These are phyloP conservation scores for Manduca sexta DNA, from an alignment of 1,140 invertebrate species.

Conservation along the genomic window DNA sequence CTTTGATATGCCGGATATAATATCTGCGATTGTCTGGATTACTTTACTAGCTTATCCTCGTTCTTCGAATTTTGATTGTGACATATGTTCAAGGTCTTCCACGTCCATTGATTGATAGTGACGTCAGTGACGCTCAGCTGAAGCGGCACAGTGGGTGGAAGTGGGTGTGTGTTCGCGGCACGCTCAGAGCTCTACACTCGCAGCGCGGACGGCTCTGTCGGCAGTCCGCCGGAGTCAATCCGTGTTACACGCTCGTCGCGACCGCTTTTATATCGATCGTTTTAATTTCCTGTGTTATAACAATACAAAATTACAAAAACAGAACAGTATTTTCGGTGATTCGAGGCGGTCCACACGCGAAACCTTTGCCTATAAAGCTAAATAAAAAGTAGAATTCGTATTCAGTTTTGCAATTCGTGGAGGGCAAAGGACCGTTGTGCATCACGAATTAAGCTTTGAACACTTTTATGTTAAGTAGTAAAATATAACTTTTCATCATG, in stretches of 20 bases:
- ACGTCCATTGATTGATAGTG: conserved; percentile 26
- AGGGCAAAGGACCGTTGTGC: conserved; percentile 1
- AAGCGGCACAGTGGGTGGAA: too few species aligned
- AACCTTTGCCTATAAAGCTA: conserved; percentile 4
- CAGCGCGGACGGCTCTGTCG: background rate
- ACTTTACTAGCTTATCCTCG: conserved; percentile 5
- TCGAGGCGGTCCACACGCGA: background rate
- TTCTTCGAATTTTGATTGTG: conserved; percentile 4
- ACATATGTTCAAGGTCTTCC: conserved; percentile 23
- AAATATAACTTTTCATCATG: conserved; percentile 21
- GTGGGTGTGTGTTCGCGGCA: conserved; percentile 14
- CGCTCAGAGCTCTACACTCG: conserved; percentile 4
- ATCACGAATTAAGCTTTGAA: conserved; percentile 9
- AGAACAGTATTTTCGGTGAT: conserved; percentile 16
- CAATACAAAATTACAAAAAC: conserved; percentile 9
- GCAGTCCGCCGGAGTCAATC: conserved; percentile 22
- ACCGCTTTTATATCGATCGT: conserved; percentile 35
- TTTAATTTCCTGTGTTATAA: conserved; percentile 40
- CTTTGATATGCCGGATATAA: too few species aligned
- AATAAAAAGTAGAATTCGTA: background rate
- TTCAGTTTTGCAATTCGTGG: conserved; percentile 8
- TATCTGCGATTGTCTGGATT: too few species aligned
- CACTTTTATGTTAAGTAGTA: conserved; percentile 5
- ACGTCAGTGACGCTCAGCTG: conserved; percentile 12
- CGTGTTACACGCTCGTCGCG: conserved; percentile 15